A percentile compares a stretch with the other conserved stretches of the same genome.
phyloP scores from a whole-genome alignment of 1,140 invertebrate genomes.

The Bombus pascuorum region DNA sequence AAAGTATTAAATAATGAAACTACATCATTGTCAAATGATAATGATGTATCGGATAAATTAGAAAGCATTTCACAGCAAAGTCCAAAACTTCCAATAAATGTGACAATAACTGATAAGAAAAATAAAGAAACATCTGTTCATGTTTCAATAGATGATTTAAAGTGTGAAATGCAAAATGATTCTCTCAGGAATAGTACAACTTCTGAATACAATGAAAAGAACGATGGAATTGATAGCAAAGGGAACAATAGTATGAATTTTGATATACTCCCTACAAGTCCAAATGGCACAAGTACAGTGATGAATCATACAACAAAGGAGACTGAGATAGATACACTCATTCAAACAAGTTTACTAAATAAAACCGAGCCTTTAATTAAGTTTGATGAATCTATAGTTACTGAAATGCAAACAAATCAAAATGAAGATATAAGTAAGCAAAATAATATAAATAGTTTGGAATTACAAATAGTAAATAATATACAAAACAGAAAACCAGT shows the following conservation, averaged over 20 bases:
- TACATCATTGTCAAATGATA: constrained; percentile 70
- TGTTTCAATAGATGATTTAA: constrained; percentile 62
- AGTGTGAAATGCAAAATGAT: constrained; percentile 65
- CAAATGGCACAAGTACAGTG: constrained; percentile 55
- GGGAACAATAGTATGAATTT: constrained; percentile 70
- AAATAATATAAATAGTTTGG: constrained; percentile 70
- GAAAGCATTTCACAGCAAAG: constrained; percentile 70
- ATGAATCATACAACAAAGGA: constrained; percentile 58
- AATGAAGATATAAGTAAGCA: constrained; percentile 74
- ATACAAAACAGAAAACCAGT: constrained; percentile 75
- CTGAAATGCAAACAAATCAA: constrained; percentile 70
- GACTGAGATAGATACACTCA: constrained; percentile 62
- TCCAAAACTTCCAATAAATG: constrained; percentile 75
- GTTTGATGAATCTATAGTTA: constrained; percentile 72
- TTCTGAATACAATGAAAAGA: constrained; percentile 45
- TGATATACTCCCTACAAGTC: constrained; percentile 57
- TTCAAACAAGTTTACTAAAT: constrained; percentile 68
- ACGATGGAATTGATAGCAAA: constrained; percentile 64
- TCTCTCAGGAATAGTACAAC: constrained; percentile 70
- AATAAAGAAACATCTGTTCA: constrained; percentile 51
- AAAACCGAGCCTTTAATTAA: constrained; percentile 75
- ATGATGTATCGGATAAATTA: constrained; percentile 71
- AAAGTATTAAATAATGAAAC: constrained; percentile 75
- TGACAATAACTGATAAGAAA: constrained; percentile 78
- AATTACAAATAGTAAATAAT: constrained; percentile 75